These are phyloP conservation scores for Strigamia crassipes DNA, from an alignment of 2,888 invertebrate species.

Conservation along the genomic window DNA sequence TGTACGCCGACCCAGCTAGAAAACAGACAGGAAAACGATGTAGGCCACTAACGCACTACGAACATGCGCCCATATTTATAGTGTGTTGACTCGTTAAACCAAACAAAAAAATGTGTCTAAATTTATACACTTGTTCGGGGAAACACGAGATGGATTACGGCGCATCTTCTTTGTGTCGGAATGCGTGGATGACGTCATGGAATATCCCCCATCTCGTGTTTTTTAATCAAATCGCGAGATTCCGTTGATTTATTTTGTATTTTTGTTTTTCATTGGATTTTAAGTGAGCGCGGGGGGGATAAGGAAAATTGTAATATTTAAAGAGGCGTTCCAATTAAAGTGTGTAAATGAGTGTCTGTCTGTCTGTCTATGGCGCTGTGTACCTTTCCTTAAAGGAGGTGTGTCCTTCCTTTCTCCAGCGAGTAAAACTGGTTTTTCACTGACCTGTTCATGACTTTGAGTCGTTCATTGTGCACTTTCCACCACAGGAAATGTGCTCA, in stretches of 20 bases:
- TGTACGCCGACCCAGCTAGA: conserved; percentile 44
- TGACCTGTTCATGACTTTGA: conserved; percentile 24
- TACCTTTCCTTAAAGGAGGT: neutral
- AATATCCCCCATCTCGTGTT: neutral
- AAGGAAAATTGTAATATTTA: neutral
- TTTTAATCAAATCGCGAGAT: neutral
- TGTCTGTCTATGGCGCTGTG: too few relatives aligned
- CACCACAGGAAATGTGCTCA: conserved; percentile 30
- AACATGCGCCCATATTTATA: too few relatives aligned
- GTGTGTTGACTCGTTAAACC: conserved; percentile 23
- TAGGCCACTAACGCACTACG: too few relatives aligned
- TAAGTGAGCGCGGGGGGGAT: neutral
- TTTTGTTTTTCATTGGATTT: neutral
- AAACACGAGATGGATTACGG: too few relatives aligned
- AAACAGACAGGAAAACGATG: neutral
- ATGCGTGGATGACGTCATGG: conserved; percentile 7
- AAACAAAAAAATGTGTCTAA: neutral
- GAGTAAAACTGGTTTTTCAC: conserved; percentile 6
- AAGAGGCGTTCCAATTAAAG: neutral
- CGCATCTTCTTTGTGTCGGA: neutral
- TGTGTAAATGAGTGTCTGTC: neutral
- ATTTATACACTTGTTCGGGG: too few relatives aligned
- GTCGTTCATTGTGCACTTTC: conserved; percentile 23
- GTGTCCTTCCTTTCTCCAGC: neutral
- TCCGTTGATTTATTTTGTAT: neutral